Evolutionary conservation across 2,113 vertebrate genomes (phyloP).

Genomic region (Hydrochoerus hydrochaeris): DNA sequence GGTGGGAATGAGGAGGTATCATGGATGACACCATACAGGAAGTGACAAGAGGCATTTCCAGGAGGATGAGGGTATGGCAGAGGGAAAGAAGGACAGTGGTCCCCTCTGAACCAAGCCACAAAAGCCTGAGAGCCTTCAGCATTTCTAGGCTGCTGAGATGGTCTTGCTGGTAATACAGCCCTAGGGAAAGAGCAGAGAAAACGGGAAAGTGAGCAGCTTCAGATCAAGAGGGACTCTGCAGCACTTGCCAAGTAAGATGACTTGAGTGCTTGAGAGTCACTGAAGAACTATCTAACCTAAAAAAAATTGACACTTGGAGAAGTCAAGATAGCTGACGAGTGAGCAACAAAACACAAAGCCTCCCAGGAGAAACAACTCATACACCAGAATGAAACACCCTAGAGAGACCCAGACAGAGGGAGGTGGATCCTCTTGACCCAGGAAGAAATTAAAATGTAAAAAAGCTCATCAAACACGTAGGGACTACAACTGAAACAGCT

Average conservation of each 20-base stretch:
- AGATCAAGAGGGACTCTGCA: neutral
- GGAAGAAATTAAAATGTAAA: too few relatives aligned
- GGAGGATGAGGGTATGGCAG: neutral
- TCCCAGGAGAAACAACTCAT: too few relatives aligned
- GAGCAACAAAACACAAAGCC: too few relatives aligned
- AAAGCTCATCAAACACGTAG: too few relatives aligned
- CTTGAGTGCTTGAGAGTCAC: neutral
- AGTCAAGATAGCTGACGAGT: too few relatives aligned
- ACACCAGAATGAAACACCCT: too few relatives aligned
- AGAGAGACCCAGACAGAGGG: too few relatives aligned
- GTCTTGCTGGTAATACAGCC: neutral
- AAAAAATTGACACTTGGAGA: too few relatives aligned
- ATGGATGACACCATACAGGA: neutral
- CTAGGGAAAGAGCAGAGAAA: neutral
- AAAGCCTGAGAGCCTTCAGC: neutral
- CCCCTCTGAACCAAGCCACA: neutral
- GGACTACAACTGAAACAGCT: too few relatives aligned
- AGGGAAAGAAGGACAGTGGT: too few relatives aligned
- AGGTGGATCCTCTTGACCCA: too few relatives aligned
- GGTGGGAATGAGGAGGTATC: accelerated
- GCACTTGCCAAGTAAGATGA: neutral
- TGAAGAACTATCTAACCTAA: neutral
- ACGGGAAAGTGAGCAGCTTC: neutral
- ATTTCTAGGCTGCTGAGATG: neutral
- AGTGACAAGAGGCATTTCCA: neutral